phyloP scores from a whole-genome alignment of 2,797 vertebrate genomes.

The Rhabdophis nuchalis region DNA sequence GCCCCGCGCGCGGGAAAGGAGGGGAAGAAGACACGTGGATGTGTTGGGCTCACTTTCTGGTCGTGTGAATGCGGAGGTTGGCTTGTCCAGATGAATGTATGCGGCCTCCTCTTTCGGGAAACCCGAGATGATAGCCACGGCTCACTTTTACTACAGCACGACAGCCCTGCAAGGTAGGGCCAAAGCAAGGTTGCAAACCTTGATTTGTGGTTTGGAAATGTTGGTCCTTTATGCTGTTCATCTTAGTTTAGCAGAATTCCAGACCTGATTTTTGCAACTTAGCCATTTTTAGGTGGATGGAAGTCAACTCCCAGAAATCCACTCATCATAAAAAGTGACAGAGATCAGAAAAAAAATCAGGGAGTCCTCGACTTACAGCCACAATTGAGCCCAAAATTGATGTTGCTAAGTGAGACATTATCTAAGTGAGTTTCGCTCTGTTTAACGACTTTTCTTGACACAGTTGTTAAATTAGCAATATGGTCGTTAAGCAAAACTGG shows the following conservation, averaged over 20 bases:
- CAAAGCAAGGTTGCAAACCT: background rate
- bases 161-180: background rate
- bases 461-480: background rate
- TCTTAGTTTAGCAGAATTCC: background rate
- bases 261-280: background rate
- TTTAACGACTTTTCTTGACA: background rate
- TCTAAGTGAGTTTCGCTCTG: background rate
- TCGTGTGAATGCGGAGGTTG: background rate
- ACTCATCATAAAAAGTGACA: background rate
- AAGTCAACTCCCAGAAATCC: background rate
- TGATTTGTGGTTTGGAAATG: background rate
- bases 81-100: background rate
- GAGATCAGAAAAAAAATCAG: background rate
- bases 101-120: background rate
- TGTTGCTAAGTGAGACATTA: background rate
- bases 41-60: background rate
- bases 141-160: background rate
- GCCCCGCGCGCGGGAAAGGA: background rate
- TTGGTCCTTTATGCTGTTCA: background rate
- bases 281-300: background rate
- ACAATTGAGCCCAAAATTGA: background rate
- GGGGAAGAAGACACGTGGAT: background rate
- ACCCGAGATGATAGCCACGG: background rate
- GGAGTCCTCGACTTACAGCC: rapidly evolving
- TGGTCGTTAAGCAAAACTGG: background rate